Percentiles rank a stretch among this genome's conserved stretches.
Conservation (phyloP, 2,888 invertebrate genomes). For the Ophioninae sp. region DNA sequence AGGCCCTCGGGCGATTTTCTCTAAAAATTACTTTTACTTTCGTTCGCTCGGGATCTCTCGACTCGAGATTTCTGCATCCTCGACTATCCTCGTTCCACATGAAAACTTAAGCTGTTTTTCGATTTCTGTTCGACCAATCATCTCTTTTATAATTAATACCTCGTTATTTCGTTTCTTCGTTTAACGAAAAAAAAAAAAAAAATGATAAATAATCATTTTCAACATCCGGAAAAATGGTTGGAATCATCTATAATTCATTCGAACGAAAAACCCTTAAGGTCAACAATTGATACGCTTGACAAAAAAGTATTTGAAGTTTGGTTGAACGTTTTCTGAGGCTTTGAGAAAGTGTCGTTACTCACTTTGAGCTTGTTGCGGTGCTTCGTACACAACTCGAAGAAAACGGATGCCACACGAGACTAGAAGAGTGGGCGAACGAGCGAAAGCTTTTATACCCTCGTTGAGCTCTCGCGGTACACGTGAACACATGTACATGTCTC, state of each 20-base stretch:
- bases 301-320: neutral
- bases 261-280: neutral
- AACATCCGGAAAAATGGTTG: too few species aligned
- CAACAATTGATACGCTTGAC: neutral
- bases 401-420: slow-evolving; percentile 70
- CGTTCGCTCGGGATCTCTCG: slow-evolving; percentile 22
- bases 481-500: neutral
- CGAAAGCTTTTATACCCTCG: slow-evolving; percentile 76
- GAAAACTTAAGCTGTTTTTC: neutral
- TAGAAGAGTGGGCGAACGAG: slow-evolving; percentile 74
- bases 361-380: slow-evolving; percentile 46
- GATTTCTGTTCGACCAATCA: neutral
- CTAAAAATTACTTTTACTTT: slow-evolving; percentile 55
- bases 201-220: too few species aligned
- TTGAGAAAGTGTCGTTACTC: slow-evolving; percentile 26
- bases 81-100: neutral
- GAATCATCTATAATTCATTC: too few species aligned
- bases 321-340: neutral
- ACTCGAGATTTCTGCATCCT: neutral
- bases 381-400: slow-evolving; percentile 24
- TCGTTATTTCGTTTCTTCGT: neutral
- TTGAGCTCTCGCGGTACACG: slow-evolving; percentile 3
- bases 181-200: neutral
- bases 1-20: slow-evolving; percentile 33
- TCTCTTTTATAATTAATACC: neutral